Base-by-base conservation (phyloP, 2,113 vertebrate species). In the Protobothrops flavoviridis region DNA sequence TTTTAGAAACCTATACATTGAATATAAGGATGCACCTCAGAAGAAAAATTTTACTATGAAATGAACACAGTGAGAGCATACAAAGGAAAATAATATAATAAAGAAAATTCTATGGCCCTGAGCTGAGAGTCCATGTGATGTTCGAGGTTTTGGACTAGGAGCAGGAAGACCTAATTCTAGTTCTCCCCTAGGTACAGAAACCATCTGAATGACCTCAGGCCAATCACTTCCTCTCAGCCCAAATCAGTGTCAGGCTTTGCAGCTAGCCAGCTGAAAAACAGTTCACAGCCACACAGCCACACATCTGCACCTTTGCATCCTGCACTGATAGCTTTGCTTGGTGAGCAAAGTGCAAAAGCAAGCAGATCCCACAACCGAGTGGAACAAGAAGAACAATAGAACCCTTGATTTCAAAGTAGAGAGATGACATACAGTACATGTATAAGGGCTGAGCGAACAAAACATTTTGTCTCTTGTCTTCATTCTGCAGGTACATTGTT, bases 381-480 rank as follows among this genome's bases (percentile, higher is more conserved):
- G 15, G 69, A 39, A 39, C 13, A 39, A 39, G 15, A 74, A 74
- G n/a, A 33, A 74, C 59, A 61, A 26, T 15, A 33, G 69, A 81
- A 20, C 2, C 33, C 69, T 21, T 81, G 33, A 39, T 81, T 81
- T 81, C 33, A 3, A 21, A 81, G 74, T 81, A 43, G 74, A 21
- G 33, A 81, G 33, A 9, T 39, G 17, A 21, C 33, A 81, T 39
- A 20, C 3, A 8, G 69, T 21, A 9, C 69, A 3, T 81, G 17
- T 39, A 9, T 39, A 81, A 81, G 33, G 33, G 15, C 33, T 21
- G 33, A 92, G 93, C 43, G 56, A 86, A 90, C 7, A 24, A 86
- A 87, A 85, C 11, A 89, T 91, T 94, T 94, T 94, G 23, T 39
- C 90, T 56, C 10, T 69, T 69, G 64, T 69, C 3, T 92, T 52